Percentiles rank a stretch among this genome's conserved stretches.
These are phyloP conservation scores for Yponomeuta evonymella DNA, from an alignment of 2,888 invertebrate species.

Conservation along the genomic window DNA sequence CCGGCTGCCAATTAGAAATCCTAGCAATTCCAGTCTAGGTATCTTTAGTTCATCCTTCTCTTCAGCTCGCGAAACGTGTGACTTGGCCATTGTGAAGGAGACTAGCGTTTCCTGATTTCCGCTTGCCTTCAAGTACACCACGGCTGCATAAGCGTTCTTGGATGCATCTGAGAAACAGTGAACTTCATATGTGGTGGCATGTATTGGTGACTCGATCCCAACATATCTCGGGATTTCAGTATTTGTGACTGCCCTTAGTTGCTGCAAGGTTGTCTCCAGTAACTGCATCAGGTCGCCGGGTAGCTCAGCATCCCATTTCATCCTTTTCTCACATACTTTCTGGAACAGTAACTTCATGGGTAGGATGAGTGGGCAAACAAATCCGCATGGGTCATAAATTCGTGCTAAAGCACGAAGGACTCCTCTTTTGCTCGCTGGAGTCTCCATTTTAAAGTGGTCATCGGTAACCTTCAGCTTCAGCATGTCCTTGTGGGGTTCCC, in stretches of 20 bases:
- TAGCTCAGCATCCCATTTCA: slow-evolving; percentile 19
- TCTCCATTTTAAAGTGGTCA: slow-evolving; percentile 7
- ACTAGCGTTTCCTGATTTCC: no score
- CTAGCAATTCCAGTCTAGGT: no score
- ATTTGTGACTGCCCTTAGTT: neutral
- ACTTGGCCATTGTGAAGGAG: no score
- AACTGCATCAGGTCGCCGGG: neutral
- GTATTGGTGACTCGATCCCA: neutral
- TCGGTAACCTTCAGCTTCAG: slow-evolving; percentile 9
- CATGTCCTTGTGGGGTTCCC: slow-evolving; percentile 15
- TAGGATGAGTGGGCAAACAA: slow-evolving; percentile 11
- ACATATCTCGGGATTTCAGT: neutral
- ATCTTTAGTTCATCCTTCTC: no score
- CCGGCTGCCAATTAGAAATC: no score
- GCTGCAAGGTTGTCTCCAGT: neutral
- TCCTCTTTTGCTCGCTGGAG: neutral
- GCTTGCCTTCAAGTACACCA: slow-evolving; percentile 3
- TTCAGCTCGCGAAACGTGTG: no score
- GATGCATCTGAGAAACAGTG: slow-evolving; percentile 19
- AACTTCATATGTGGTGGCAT: neutral
- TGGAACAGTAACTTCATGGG: slow-evolving; percentile 20
- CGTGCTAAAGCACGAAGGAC: slow-evolving; percentile 15
- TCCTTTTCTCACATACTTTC: neutral
- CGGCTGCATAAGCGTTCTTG: slow-evolving; percentile 15
- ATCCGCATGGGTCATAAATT: slow-evolving; percentile 21